phyloP scores from a whole-genome alignment of 2,888 invertebrate genomes.

The Platycheirus albimanus region DNA sequence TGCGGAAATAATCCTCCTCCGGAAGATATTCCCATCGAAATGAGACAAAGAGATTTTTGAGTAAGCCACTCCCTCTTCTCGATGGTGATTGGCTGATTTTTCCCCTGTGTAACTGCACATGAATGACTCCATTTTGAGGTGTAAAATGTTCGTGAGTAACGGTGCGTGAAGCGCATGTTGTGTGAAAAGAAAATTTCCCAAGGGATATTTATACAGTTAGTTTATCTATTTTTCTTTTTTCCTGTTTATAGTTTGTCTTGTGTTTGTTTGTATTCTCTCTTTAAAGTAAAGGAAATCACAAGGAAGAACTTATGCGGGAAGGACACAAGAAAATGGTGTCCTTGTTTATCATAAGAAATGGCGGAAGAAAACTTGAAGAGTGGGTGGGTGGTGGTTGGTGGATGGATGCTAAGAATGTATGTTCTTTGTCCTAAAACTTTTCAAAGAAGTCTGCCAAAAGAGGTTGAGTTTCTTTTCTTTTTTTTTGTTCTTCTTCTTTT shows the following conservation, averaged over 20 bases:
- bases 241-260: constrained; percentile 35
- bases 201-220: constrained; percentile 43
- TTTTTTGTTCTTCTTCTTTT: background rate
- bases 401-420: constrained; percentile 32
- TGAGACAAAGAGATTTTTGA: constrained; percentile 75
- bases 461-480: constrained; percentile 39
- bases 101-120: constrained; percentile 76
- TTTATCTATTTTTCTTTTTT: constrained; percentile 24
- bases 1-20: constrained; percentile 44
- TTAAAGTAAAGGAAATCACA: constrained; percentile 49
- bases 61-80: constrained; percentile 78
- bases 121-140: constrained; percentile 77
- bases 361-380: constrained; percentile 40
- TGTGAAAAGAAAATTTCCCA: constrained; percentile 54
- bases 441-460: constrained; percentile 64
- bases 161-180: constrained; percentile 44
- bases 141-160: constrained; percentile 44
- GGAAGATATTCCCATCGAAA: constrained; percentile 78
- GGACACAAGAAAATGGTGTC: constrained; percentile 67
- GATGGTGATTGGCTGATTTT: constrained; percentile 78
- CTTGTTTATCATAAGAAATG: constrained; percentile 70
- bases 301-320: constrained; percentile 63
- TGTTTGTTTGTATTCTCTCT: background rate
- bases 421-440: constrained; percentile 64
- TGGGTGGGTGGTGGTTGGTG: constrained; percentile 25